These are phyloP conservation scores for Mongoloraphidia duomilia DNA, from an alignment of 2,888 invertebrate species.

Conservation along the genomic window DNA sequence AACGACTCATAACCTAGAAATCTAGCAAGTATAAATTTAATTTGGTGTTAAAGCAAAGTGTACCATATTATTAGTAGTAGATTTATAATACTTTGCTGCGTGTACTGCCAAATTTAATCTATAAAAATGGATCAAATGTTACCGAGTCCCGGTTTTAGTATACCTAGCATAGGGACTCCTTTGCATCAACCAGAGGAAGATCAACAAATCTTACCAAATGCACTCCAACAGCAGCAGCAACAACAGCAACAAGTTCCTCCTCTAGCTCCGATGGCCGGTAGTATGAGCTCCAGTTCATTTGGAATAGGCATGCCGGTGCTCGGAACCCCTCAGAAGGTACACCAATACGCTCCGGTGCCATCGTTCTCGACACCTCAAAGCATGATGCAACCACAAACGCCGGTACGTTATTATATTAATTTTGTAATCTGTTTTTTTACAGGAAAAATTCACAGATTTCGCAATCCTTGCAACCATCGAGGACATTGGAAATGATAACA, in stretches of 20 bases:
- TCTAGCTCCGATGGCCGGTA: constrained; percentile 34
- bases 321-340: constrained; percentile 54
- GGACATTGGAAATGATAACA: too few species aligned
- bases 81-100: not conserved
- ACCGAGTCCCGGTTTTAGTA: constrained; percentile 75
- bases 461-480: constrained; percentile 1
- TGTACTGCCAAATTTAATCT: not conserved
- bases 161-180: constrained; percentile 83
- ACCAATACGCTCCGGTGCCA: constrained; percentile 56
- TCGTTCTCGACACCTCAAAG: constrained; percentile 68
- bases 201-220: constrained; percentile 76
- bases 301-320: constrained; percentile 47
- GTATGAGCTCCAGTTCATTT: constrained; percentile 40
- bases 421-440: constrained; percentile 4
- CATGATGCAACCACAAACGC: constrained; percentile 82
- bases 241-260: constrained; percentile 38
- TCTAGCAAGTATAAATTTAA: too few species aligned
- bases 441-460: not conserved
- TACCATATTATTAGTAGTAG: not conserved
- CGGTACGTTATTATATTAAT: constrained; percentile 37
- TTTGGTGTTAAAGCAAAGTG: too few species aligned
- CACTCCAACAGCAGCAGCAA: constrained; percentile 55
- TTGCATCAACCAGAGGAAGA: constrained; percentile 83
- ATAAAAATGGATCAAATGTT: constrained; percentile 76
- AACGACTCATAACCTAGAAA: too few species aligned